phyloP scores from a whole-genome alignment of 2,113 vertebrate species.

The Macquaria ambigua region DNA sequence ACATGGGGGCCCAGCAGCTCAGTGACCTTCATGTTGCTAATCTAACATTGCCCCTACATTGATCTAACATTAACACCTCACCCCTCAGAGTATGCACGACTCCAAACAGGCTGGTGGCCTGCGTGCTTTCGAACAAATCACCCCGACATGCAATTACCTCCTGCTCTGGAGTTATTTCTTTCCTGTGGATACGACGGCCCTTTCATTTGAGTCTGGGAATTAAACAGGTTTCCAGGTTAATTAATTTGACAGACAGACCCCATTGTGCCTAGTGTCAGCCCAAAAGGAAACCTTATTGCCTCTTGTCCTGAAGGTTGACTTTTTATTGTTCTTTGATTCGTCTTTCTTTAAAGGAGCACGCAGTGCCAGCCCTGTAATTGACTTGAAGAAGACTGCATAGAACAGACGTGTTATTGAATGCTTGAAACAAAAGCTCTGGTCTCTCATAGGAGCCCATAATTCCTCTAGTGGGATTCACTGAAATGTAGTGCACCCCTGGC shows the following conservation, averaged over 20 bases:
- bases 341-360: conserved; percentile 56
- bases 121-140: conserved; percentile 77
- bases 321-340: conserved; percentile 76
- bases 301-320: conserved; percentile 74
- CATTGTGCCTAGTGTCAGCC: conserved; percentile 77
- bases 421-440: conserved; percentile 63
- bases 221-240: conserved; percentile 80
- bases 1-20: conserved; percentile 48
- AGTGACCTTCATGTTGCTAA: conserved; percentile 79
- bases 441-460: conserved; percentile 46
- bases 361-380: conserved; percentile 64
- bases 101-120: conserved; percentile 65
- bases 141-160: conserved; percentile 81
- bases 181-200: conserved; percentile 61
- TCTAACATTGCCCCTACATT: conserved; percentile 75
- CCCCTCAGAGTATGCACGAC: conserved; percentile 69
- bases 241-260: conserved; percentile 82
- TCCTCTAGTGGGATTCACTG: conserved; percentile 42
- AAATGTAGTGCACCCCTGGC: conserved; percentile 32
- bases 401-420: conserved; percentile 64
- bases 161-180: conserved; percentile 70
- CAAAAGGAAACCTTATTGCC: conserved; percentile 73
- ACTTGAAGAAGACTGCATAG: conserved; percentile 70
- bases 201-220: conserved; percentile 76
- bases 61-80: conserved; percentile 78